phyloP scores from a whole-genome alignment of 2,113 vertebrate species.

The Verasper variegatus region DNA sequence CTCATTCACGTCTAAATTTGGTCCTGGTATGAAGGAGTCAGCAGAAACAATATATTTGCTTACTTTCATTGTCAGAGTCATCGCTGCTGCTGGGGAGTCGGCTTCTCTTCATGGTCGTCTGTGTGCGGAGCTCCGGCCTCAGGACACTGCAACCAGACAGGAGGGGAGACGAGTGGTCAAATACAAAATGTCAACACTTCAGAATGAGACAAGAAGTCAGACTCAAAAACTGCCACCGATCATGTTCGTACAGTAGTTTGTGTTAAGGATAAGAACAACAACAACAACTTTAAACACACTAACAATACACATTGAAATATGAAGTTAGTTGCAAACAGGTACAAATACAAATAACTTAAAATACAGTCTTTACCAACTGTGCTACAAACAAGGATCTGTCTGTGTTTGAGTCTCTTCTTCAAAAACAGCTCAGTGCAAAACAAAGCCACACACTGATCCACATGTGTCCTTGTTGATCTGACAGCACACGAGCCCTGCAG shows the following conservation, averaged over 20 bases:
- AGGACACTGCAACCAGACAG: constrained; percentile 23
- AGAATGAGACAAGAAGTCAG: neutral
- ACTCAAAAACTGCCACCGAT: neutral
- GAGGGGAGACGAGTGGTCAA: neutral
- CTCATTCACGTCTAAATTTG: constrained; percentile 41
- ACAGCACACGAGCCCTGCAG: constrained; percentile 1
- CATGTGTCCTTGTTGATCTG: constrained; percentile 9
- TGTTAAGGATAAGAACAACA: too few species aligned
- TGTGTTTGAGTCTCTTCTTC: too few species aligned
- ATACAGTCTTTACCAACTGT: too few species aligned
- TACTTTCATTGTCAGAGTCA: constrained; percentile 98
- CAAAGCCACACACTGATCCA: neutral
- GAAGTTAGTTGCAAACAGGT: too few species aligned
- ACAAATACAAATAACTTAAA: neutral
- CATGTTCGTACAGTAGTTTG: too few species aligned
- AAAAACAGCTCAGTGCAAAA: neutral
- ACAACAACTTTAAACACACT: too few species aligned
- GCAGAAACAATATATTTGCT: constrained; percentile 72
- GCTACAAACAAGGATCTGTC: too few species aligned
- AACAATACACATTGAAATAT: too few species aligned
- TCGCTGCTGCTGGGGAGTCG: constrained; percentile 95
- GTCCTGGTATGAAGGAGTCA: constrained; percentile 15
- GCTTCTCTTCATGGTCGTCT: constrained; percentile 92
- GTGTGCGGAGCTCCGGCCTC: constrained; percentile 39
- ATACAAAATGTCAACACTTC: neutral